Base-by-base conservation (phyloP, 2,797 vertebrate species). In the Trachops cirrhosus region DNA sequence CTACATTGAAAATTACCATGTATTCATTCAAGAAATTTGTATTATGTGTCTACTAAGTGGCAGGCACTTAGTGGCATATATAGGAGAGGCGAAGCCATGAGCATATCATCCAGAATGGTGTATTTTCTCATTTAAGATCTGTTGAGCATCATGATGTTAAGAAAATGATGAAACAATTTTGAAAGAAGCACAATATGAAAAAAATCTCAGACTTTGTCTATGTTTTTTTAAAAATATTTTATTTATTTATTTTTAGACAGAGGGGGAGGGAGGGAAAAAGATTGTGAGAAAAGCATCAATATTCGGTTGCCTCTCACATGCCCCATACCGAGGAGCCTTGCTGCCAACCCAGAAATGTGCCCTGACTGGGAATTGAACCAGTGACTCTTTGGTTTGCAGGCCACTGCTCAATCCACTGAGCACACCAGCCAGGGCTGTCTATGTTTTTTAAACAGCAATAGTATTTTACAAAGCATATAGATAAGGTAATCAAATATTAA, bases 1-100 rank as follows among this genome's bases (percentile, higher is more conserved):
- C 57, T 95, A 85, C 21, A 86, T 39, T 89, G 41, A 95, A 96
- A 95, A 96, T 94, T 86, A 89, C 24, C 64, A 86, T 71, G 75
- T 86, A 86, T 90, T 90, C 32, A 78, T 67, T 96, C 82, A 87
- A 96, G 32, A 93, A 67, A 87, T 91, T 86, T 71, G 24, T 86
- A 71, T 50, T 95, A 52, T 80, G 26, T 71, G 18, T 94, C 83
- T 94, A 71, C 44, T 74, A 88, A 95, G 44, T 87, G 67, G 41
- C 68, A 68, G 39, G 41, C 46, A 86, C n/a, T 83, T 88, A 88
- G 26, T 48, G 41, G 44, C 12, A 75, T 75, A 86, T 54, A 88
- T 3, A 86, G 14, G 4, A 85, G 21, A 86, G 44, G 44, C 77
- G 7, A 95, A 54, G 70, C 41, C 68, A 19, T 50, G 39, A 89